Evolutionary conservation across 2,113 vertebrate genomes (phyloP), one percentile per base, ranked within the genome.

Genomic region (Pterophyllum scalare): DNA sequence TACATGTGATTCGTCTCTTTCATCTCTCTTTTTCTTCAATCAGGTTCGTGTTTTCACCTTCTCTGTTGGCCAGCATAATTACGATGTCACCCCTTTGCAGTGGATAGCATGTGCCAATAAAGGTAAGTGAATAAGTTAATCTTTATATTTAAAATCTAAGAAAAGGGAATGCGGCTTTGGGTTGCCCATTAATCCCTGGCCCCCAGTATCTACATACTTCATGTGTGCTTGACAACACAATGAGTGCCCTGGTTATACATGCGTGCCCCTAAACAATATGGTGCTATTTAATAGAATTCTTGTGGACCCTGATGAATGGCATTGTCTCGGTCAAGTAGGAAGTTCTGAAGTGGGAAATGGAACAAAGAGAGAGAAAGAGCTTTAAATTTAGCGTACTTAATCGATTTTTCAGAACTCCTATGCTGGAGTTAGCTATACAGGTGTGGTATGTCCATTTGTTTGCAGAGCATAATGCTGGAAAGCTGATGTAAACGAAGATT

Each of bases 81-180:
- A 99, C 0, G 98, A 99, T 0, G 97, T 99, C 90, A 98, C 98
- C 1, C 98, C 98, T 0, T 93, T 99, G 93, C 98, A 99, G 94
- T 99, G 98, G 98, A 99, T 99, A 93, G 98, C 98, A 17, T 99
- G 98, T 2, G 96, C 97, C 88, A 99, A 99, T 93, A 99, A 99
- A 97, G 98, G 98, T 99, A 93, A 77, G 89, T 38, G 28, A 60
- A 70, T 26, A 7, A 28, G 28, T n/a, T 54, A 5, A 19, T 26
- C 10, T 6, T 76, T 57, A 9, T 77, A 54, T 72, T 26, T 5
- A 54, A 72, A 72, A 49, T 33, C 10, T 54, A n/a, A 54, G 67
- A 72, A 72, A 72, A 52, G 46, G 26, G 43, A 70, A 28, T 70
- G 65, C 1, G 14, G 15, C 0, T 72, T 49, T 72, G 24, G 20